A percentile compares a stretch with the other conserved stretches of the same genome.
Evolutionary conservation across 2,113 vertebrate species (phyloP).

Genomic region (Bubo bubo): DNA sequence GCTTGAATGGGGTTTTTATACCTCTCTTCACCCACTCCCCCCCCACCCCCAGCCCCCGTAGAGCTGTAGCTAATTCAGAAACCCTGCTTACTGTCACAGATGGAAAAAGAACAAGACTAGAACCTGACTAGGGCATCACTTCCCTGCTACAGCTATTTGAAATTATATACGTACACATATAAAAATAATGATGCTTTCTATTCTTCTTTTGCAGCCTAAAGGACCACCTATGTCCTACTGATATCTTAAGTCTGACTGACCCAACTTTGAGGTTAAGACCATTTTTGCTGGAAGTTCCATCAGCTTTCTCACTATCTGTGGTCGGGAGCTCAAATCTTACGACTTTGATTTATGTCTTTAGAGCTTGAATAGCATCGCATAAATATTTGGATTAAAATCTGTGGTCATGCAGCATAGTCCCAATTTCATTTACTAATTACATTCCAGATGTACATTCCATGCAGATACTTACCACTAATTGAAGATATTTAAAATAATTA

Average conservation of each 20-base stretch:
- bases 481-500: conserved; percentile 7
- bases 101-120: neutral
- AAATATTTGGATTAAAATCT: neutral
- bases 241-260: neutral
- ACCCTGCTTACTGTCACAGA: neutral
- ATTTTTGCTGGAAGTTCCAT: neutral
- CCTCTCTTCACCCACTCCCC: fast-evolving
- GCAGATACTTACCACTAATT: neutral
- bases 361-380: neutral
- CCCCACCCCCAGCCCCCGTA: fast-evolving
- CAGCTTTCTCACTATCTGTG: neutral
- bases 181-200: fast-evolving
- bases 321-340: neutral
- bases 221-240: neutral
- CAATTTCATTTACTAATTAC: neutral
- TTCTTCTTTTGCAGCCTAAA: neutral
- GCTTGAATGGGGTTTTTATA: neutral
- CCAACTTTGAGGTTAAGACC: neutral
- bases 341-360: neutral
- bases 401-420: neutral
- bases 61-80: neutral
- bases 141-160: neutral
- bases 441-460: neutral
- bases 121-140: neutral
- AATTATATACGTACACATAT: fast-evolving